phyloP scores from a whole-genome alignment of 2,113 vertebrate species.

The Engraulis encrasicolus region DNA sequence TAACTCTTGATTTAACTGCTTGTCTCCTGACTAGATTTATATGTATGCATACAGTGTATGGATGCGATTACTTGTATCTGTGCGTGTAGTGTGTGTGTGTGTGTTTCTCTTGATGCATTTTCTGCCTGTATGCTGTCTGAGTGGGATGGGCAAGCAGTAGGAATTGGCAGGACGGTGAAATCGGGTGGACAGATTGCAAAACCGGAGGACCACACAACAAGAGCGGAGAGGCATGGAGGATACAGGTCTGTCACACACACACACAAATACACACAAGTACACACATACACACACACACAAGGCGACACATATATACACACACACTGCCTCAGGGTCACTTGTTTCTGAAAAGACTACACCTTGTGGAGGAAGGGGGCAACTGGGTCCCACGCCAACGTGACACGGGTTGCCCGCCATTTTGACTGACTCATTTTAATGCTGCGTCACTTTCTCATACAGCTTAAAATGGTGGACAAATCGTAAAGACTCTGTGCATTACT shows the following conservation, averaged over 20 bases:
- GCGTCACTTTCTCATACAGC: conserved; percentile 44
- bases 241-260: conserved; percentile 14
- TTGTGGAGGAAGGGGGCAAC: not conserved
- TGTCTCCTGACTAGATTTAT: conserved; percentile 24
- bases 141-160: conserved; percentile 34
- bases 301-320: not conserved
- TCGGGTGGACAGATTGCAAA: conserved; percentile 45
- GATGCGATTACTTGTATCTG: conserved; percentile 25
- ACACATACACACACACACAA: not conserved
- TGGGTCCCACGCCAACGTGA: not conserved
- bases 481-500: not conserved
- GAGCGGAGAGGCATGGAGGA: not conserved
- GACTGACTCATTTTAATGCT: conserved; percentile 22
- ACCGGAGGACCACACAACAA: conserved; percentile 40
- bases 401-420: not conserved
- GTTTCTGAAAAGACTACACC: not conserved
- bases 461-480: conserved; percentile 54
- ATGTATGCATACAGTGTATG: conserved; percentile 36
- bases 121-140: conserved; percentile 26
- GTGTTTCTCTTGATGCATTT: not conserved
- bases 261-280: not conserved
- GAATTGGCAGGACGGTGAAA: conserved; percentile 33
- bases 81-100: conserved; percentile 20
- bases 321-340: not conserved
- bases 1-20: not conserved